A percentile compares a stretch with the other conserved stretches of the same genome.
phyloP scores from a whole-genome alignment of 2,113 vertebrate genomes.

The Otolemur garnettii region DNA sequence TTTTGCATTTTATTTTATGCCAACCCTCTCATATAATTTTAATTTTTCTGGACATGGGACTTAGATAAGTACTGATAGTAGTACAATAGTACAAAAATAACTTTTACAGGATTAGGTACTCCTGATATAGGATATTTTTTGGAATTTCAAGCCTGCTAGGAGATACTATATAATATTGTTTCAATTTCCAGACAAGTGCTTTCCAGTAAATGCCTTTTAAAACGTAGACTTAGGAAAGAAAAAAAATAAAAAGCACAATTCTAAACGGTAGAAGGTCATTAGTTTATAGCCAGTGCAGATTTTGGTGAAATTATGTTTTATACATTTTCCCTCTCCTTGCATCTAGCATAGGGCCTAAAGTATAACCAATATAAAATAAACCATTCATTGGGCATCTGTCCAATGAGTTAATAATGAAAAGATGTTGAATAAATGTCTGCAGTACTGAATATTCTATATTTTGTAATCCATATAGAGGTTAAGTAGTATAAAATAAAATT shows the following conservation, averaged over 20 bases:
- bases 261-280: background rate
- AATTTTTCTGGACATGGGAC: background rate
- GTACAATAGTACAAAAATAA: background rate
- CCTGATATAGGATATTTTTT: background rate
- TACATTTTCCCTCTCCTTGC: background rate
- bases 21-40: background rate
- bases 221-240: background rate
- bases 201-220: background rate
- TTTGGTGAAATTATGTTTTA: background rate
- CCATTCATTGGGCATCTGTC: background rate
- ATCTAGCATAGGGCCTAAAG: background rate
- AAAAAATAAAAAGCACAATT: background rate
- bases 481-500: slow-evolving; percentile 30
- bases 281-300: slow-evolving; percentile 24
- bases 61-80: background rate
- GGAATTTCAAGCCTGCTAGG: slow-evolving; percentile 12
- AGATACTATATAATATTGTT: background rate
- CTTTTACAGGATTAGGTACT: background rate
- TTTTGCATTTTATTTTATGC: background rate
- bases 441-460: background rate
- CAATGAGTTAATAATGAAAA: slow-evolving; percentile 34
- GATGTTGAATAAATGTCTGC: background rate
- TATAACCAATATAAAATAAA: background rate
- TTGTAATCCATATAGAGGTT: background rate
- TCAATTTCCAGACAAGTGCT: background rate